These are phyloP conservation scores for Brachionus asplanchnoidis DNA, from an alignment of 1,140 invertebrate genomes.

Conservation along the genomic window DNA sequence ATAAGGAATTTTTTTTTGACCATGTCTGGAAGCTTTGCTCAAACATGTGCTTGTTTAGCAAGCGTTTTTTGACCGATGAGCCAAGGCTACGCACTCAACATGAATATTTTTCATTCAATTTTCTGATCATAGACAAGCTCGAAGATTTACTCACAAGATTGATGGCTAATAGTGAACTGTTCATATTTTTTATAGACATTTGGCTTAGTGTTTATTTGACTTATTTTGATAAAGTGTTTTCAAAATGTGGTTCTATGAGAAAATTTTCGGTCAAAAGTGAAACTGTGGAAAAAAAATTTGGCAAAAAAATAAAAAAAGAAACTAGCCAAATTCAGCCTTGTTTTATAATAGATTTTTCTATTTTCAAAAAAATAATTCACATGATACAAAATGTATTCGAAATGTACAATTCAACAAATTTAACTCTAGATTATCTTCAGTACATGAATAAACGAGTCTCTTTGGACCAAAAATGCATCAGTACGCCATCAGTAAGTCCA, in stretches of 20 bases:
- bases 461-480: background rate
- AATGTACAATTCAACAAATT: background rate
- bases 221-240: constrained; percentile 7
- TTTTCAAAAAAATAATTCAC: constrained; percentile 7
- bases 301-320: background rate
- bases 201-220: background rate
- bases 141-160: constrained; percentile 1
- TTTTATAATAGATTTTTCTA: background rate
- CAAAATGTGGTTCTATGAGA: background rate
- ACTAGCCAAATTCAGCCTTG: background rate
- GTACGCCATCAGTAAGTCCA: background rate
- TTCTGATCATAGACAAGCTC: background rate
- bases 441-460: background rate
- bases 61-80: constrained; percentile 4
- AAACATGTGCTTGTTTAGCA: background rate
- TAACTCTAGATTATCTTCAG: background rate
- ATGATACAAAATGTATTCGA: constrained; percentile 27
- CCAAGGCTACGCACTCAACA: background rate
- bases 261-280: background rate
- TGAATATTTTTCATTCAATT: constrained; percentile 33
- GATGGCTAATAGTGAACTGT: background rate
- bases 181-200: background rate
- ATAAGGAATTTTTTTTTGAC: background rate
- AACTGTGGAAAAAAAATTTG: background rate
- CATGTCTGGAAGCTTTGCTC: constrained; percentile 8